phyloP scores from a whole-genome alignment of 2,888 invertebrate genomes.

The Tinea trinotella region DNA sequence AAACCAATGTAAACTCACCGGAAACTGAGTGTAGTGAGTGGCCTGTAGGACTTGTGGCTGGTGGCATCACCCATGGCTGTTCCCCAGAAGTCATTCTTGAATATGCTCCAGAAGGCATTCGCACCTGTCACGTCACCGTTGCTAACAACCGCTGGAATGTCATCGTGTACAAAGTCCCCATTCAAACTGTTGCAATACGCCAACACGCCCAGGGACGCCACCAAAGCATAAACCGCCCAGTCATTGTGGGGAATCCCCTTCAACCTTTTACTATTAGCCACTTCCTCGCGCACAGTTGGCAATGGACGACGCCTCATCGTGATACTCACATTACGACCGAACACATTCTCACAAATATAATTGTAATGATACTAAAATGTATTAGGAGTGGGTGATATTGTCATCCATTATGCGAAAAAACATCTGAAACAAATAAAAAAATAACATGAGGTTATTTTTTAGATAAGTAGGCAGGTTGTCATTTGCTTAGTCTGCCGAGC shows the following conservation, averaged over 20 bases:
- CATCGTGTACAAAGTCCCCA: constrained; percentile 91
- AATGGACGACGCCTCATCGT: constrained; percentile 64
- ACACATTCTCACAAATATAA: no score
- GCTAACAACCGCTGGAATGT: constrained; percentile 85
- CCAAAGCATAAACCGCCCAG: constrained; percentile 75
- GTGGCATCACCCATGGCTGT: constrained; percentile 84
- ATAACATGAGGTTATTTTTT: no score
- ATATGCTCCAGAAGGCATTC: constrained; percentile 74
- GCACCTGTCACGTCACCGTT: constrained; percentile 85
- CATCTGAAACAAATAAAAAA: no score
- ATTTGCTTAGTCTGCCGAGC: no score
- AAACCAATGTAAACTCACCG: constrained; percentile 73
- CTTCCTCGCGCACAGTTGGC: constrained; percentile 61
- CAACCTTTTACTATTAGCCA: constrained; percentile 38
- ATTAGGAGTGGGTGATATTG: no score
- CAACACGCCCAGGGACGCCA: constrained; percentile 76
- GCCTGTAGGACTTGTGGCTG: constrained; percentile 91
- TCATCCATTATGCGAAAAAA: no score
- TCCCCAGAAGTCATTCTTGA: constrained; percentile 92
- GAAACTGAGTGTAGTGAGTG: constrained; percentile 86
- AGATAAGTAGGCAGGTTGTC: no score
- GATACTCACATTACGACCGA: neutral
- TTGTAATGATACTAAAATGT: no score
- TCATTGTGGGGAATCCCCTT: constrained; percentile 59
- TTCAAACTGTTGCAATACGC: constrained; percentile 82